A percentile compares a stretch with the other conserved stretches of the same genome.
phyloP scores from a whole-genome alignment of 2,797 vertebrate species.

The Tragelaphus eurycerus region DNA sequence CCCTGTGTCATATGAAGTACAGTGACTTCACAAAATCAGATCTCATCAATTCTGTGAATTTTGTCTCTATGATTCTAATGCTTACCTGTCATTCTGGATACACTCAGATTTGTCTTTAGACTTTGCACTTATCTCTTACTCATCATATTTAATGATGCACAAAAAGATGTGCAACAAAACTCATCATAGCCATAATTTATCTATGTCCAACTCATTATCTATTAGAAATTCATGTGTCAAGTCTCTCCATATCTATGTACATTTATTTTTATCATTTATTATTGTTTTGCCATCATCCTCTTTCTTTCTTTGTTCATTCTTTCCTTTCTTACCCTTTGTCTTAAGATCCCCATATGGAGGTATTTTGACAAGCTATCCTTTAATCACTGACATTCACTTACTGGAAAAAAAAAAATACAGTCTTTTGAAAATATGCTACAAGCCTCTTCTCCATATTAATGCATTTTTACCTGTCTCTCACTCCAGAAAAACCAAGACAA shows the following conservation, averaged over 20 bases:
- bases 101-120: constrained; percentile 66
- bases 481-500: not conserved
- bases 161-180: constrained; percentile 64
- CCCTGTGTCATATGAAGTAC: not conserved
- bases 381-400: not conserved
- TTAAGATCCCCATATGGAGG: not conserved
- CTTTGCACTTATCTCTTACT: constrained; percentile 68
- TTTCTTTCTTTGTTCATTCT: not conserved
- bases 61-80: constrained; percentile 26
- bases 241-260: not conserved
- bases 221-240: constrained; percentile 65
- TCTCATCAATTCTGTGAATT: constrained; percentile 17
- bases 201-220: constrained; percentile 50
- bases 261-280: constrained; percentile 49
- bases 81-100: not conserved
- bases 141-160: constrained; percentile 76
- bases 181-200: constrained; percentile 75
- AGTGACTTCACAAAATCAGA: not conserved
- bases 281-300: constrained; percentile 35
- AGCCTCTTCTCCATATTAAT: not conserved
- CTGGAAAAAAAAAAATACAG: fast-evolving
- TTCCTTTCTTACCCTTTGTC: not conserved
- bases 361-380: not conserved
- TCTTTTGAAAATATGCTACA: not conserved
- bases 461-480: not conserved